These are phyloP conservation scores for Myrmecobius fasciatus DNA, from an alignment of 2,113 vertebrate species.

Conservation along the genomic window DNA sequence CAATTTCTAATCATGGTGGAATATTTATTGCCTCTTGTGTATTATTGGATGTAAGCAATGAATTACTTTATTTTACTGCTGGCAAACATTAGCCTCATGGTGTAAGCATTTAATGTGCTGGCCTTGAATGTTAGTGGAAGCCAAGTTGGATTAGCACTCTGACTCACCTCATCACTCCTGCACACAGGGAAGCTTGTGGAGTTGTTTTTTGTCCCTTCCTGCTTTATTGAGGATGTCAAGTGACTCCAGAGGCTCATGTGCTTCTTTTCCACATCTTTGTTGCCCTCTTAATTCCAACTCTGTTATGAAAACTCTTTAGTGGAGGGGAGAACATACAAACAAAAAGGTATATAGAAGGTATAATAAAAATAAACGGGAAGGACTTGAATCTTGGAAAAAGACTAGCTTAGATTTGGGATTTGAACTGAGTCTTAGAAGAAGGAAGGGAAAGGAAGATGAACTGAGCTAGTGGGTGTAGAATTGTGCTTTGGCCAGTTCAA, in stretches of 20 bases:
- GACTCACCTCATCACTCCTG: background rate
- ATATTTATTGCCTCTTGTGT: slow-evolving; percentile 10
- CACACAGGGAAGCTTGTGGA: background rate
- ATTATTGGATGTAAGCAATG: background rate
- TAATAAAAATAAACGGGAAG: background rate
- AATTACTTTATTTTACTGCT: slow-evolving; percentile 15
- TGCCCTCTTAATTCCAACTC: slow-evolving; percentile 12
- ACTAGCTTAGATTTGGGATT: background rate
- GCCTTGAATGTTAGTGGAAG: background rate
- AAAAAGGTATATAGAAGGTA: background rate
- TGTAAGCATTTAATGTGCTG: slow-evolving; percentile 7
- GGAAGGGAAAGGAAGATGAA: background rate
- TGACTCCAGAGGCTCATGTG: slow-evolving; percentile 5
- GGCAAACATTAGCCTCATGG: background rate
- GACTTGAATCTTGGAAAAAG: background rate
- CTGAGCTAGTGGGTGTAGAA: background rate
- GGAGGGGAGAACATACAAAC: background rate
- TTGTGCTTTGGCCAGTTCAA: background rate
- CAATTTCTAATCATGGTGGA: slow-evolving; percentile 8
- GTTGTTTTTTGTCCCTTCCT: slow-evolving; percentile 6
- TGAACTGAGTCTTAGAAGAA: background rate
- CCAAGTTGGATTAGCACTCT: background rate
- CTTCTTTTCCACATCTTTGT: background rate
- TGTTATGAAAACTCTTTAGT: background rate
- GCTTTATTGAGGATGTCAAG: background rate